A percentile compares a stretch with the other conserved stretches of the same genome.
phyloP scores from a whole-genome alignment of 2,888 invertebrate species.

The Craniophora ligustri region DNA sequence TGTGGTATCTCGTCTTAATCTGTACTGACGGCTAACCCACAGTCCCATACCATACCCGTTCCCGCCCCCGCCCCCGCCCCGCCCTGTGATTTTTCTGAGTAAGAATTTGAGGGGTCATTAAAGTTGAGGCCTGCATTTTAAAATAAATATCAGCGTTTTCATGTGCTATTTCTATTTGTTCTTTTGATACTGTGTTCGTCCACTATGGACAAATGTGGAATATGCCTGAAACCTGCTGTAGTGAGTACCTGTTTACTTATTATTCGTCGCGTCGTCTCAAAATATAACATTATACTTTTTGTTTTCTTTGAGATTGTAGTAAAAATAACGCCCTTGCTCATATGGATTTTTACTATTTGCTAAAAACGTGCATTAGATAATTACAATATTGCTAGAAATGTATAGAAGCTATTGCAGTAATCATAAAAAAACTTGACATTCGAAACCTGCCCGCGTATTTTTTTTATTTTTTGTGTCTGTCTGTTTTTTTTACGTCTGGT shows the following conservation, averaged over 20 bases:
- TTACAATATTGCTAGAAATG: conserved; percentile 43
- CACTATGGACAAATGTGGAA: conserved; percentile 85
- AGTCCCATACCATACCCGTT: neutral
- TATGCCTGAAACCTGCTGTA: conserved; percentile 81
- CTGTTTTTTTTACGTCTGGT: conserved; percentile 86
- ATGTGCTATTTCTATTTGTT: conserved; percentile 68
- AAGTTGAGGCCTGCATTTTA: conserved; percentile 61
- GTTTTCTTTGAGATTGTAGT: conserved; percentile 83
- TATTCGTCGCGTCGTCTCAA: conserved; percentile 64
- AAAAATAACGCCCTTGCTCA: conserved; percentile 75
- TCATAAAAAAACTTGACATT: conserved; percentile 78
- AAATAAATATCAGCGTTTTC: conserved; percentile 75
- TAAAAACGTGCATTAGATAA: conserved; percentile 29
- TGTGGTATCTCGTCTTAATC: too few relatives aligned
- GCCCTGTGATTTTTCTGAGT: conserved; percentile 74
- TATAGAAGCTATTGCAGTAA: conserved; percentile 54
- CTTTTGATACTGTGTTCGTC: conserved; percentile 53
- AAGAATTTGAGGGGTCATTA: conserved; percentile 30
- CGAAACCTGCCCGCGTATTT: conserved; percentile 87
- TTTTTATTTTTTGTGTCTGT: conserved; percentile 77
- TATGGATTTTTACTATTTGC: conserved; percentile 46
- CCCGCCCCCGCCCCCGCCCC: conserved; percentile 71
- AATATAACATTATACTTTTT: conserved; percentile 73
- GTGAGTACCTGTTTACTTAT: conserved; percentile 71
- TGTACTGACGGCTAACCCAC: too few relatives aligned